These are phyloP conservation scores for Scaptomyza parva DNA, from an alignment of 2,888 invertebrate genomes.

Conservation along the genomic window DNA sequence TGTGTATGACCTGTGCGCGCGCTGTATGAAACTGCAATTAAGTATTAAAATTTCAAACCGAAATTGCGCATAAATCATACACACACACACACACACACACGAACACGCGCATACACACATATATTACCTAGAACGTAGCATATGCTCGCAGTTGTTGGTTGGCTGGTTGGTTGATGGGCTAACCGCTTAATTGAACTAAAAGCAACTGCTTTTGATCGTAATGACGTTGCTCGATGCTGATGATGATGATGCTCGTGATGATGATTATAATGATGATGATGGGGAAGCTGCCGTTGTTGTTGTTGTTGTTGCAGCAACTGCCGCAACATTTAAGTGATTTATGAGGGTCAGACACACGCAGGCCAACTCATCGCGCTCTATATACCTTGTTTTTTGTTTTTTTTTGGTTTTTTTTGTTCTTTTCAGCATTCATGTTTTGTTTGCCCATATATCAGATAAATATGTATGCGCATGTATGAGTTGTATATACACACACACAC, in stretches of 20 bases:
- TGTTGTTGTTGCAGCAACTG: conserved; percentile 37
- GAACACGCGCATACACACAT: background rate
- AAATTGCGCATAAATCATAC: conserved; percentile 46
- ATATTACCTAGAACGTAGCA: conserved; percentile 56
- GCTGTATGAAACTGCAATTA: conserved; percentile 46
- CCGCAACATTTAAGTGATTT: conserved; percentile 69
- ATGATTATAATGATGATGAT: conserved; percentile 17
- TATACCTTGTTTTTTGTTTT: background rate
- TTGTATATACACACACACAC: too few species aligned
- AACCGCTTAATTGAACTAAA: conserved; percentile 69
- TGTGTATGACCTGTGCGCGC: background rate
- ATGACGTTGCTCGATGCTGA: conserved; percentile 10
- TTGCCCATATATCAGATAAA: conserved; percentile 38
- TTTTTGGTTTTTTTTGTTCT: too few species aligned
- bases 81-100: conserved; percentile 8
- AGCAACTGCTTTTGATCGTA: conserved; percentile 49
- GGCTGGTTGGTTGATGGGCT: conserved; percentile 20
- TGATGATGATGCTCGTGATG: conserved; percentile 23
- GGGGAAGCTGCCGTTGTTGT: conserved; percentile 12
- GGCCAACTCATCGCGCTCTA: conserved; percentile 5
- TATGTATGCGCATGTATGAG: too few species aligned
- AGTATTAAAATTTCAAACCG: conserved; percentile 32
- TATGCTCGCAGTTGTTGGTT: conserved; percentile 24
- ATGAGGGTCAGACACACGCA: conserved; percentile 51
- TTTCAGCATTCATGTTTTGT: conserved; percentile 7